Conservation (phyloP, 2,113 vertebrate species). For the Erpornis zantholeuca region DNA sequence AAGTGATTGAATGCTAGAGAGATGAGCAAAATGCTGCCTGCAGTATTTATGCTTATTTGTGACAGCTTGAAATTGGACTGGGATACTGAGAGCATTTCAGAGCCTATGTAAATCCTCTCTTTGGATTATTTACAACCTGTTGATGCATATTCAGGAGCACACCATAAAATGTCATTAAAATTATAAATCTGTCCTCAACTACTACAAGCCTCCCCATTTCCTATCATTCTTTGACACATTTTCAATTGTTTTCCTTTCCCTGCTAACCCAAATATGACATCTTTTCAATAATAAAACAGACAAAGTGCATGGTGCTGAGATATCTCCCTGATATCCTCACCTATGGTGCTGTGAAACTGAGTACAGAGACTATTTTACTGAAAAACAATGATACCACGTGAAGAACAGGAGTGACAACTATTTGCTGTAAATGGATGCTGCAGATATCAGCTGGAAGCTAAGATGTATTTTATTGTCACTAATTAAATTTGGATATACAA, state of each 20-base stretch:
- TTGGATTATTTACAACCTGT: slow-evolving; percentile 39
- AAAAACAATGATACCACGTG: not conserved
- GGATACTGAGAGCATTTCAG: not conserved
- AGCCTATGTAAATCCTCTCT: slow-evolving; percentile 5
- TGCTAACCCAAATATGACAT: not conserved
- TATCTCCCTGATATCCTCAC: not conserved
- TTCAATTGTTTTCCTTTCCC: not conserved
- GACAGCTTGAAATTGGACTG: slow-evolving; percentile 21
- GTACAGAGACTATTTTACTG: not conserved
- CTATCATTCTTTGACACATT: not conserved
- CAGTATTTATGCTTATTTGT: slow-evolving; percentile 9
- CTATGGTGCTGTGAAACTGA: not conserved
- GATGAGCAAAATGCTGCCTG: not conserved
- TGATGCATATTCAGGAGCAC: not conserved
- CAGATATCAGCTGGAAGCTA: not conserved
- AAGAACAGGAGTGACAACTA: not conserved
- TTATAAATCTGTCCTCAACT: not conserved
- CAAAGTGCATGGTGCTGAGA: not conserved
- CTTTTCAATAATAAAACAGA: not conserved
- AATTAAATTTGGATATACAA: not conserved
- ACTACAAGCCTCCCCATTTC: not conserved
- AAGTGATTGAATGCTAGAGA: not conserved
- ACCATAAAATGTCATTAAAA: slow-evolving; percentile 12
- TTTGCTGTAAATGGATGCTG: not conserved
- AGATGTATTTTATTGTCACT: not conserved